These are phyloP conservation scores for Gymnocypris eckloni DNA, from an alignment of 2,797 vertebrate genomes.

Conservation along the genomic window DNA sequence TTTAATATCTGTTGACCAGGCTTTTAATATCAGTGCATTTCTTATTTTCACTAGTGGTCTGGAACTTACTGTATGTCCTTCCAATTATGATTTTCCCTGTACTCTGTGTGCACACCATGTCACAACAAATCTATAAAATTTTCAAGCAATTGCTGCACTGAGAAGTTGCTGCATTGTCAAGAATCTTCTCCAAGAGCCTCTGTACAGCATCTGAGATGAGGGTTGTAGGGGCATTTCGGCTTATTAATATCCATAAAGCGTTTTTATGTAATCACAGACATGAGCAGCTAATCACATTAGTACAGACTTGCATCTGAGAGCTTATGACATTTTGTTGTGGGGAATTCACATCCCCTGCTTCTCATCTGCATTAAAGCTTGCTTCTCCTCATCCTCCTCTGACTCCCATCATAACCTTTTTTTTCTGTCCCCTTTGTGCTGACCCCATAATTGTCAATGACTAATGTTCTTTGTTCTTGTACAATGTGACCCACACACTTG, in stretches of 20 bases:
- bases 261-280: slow-evolving; percentile 52
- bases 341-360: slow-evolving; percentile 29
- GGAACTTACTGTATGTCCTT: background rate
- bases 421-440: slow-evolving; percentile 17
- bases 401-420: slow-evolving; percentile 25
- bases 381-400: slow-evolving; percentile 36
- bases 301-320: slow-evolving; percentile 40
- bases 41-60: background rate
- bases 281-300: slow-evolving; percentile 54
- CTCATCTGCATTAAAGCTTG: slow-evolving; percentile 40
- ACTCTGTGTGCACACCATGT: background rate
- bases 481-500: slow-evolving; percentile 29
- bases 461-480: slow-evolving; percentile 39
- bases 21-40: background rate
- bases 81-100: background rate
- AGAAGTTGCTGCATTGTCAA: background rate
- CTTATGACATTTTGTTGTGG: slow-evolving; percentile 45
- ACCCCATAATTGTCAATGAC: slow-evolving; percentile 51
- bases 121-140: background rate
- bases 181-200: slow-evolving; percentile 3
- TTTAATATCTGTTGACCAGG: background rate
- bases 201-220: slow-evolving; percentile 13
- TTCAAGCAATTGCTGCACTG: background rate
- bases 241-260: slow-evolving; percentile 50
- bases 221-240: slow-evolving; percentile 29